Conservation (phyloP, 2,113 vertebrate species). For the Grammomys surdaster region DNA sequence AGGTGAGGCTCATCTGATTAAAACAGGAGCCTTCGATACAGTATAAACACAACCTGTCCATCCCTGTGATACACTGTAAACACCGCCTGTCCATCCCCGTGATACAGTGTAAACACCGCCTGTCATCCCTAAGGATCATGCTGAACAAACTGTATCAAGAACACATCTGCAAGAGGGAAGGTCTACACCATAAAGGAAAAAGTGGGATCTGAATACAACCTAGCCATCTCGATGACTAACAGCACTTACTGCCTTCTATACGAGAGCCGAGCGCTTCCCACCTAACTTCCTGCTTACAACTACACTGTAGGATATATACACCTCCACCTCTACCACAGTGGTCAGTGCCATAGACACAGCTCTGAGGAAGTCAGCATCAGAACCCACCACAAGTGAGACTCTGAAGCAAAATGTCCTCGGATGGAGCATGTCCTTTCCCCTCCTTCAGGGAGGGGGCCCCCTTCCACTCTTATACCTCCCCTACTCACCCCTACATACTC, state of each 20-base stretch:
- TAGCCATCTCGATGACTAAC: too few species aligned
- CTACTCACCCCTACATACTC: constrained; percentile 57
- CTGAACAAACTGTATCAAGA: neutral
- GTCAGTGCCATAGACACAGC: neutral
- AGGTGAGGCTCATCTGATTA: neutral
- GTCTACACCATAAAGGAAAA: neutral
- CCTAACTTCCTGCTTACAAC: neutral
- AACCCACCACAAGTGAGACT: neutral
- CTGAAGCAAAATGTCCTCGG: neutral
- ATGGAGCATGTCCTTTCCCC: neutral
- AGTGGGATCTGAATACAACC: too few species aligned
- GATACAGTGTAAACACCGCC: neutral
- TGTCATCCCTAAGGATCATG: neutral
- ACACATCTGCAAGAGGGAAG: neutral
- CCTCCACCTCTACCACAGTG: neutral
- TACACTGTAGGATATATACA: accelerated
- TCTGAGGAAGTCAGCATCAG: neutral
- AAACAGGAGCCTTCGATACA: neutral
- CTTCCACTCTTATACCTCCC: neutral
- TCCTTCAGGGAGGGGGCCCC: neutral
- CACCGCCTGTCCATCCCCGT: neutral
- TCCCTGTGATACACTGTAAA: neutral
- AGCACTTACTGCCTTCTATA: accelerated
- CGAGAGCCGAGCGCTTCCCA: neutral
- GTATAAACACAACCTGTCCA: accelerated